Base-by-base conservation (phyloP, 2,888 invertebrate genomes). In the Machimus atricapillus region DNA sequence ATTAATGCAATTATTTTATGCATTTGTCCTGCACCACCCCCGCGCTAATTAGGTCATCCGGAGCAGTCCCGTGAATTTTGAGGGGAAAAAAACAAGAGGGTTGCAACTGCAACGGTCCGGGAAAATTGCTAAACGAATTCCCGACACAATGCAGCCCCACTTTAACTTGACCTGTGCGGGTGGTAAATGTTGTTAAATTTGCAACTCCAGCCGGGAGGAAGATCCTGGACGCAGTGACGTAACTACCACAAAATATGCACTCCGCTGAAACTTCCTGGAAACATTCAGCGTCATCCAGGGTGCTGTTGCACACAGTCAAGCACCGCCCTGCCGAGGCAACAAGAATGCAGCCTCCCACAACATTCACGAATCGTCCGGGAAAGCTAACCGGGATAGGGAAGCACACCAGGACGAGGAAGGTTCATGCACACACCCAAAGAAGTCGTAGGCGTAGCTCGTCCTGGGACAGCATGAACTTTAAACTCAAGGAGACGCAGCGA, bases 361-460 rank as follows among this genome's bases (percentile, higher is more conserved):
- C 66, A 66, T 66, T 27, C 19, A 52, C 16, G 27, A 27, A 27
- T 66, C 23, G 27, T 66, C 66, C 66, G 66, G 66, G 66, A 66
- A 12, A 58, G 66, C 66, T 66, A 66, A 27, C 66, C 66, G 66
- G 66, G 66, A 66, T 66, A 27, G 19, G 19, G 56, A 56, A 56
- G 16, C 19, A 2, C 0, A 9, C 56, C 56, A 19, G 56, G 56
- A 19, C 56, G 8, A 56, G 56, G 9, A 27, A 27, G 8, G 8
- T 27, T 66, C 66, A 8, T 66, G 27, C 66, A 66, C 66, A 66
- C 66, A 66, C 23, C 66, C 12, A 66, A 1, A 52, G 31, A 86
- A 58, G 23, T 73, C 37, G 86, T 86, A 86, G 86, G 86, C 86
- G 86, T 86, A 86, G 86, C 86, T 86, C 56, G 86, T 86, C 52